Base-by-base conservation (phyloP, 1,140 invertebrate genomes). In the Rhizoglyphus robini region DNA sequence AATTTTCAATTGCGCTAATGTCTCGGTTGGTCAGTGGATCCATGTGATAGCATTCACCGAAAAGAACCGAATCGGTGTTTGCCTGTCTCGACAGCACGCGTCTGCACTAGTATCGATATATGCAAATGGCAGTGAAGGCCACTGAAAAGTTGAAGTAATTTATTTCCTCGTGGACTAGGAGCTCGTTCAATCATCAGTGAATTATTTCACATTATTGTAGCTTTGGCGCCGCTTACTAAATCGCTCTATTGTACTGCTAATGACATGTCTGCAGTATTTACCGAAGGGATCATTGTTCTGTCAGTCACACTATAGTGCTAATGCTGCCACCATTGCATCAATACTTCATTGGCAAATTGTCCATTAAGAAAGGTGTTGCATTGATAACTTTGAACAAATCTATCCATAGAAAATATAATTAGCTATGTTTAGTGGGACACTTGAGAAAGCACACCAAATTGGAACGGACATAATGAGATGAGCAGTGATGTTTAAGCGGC, bases 231-330 rank as follows among this genome's bases (percentile, higher is more conserved):
- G n/a, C n/a, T n/a, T n/a, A n/a, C n/a, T n/a, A n/a, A n/a, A n/a
- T n/a, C n/a, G n/a, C 23, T 20, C 51, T 15, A 32, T 25, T 54
- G 51, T 25, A 32, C 51, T 11, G 51, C 20, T 54, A 54, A 54
- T 54, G 51, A 54, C 51, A n/a, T n/a, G n/a, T n/a, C n/a, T n/a
- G n/a, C n/a, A 54, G 51, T 54, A 54, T 11, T 54, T 54, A 54
- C 51, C 51, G 23, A 54, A 20, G 20, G 51, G 36, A 11, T 11
- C 36, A 41, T 11, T 41, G 36, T 41, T 41, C 36, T 8, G n/a
- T n/a, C n/a, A n/a, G n/a, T n/a, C n/a, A 23, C 41, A 46, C 15
- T 54, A n/a, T n/a, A n/a, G n/a, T n/a, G 31, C 51, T 54, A 27
- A 54, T 54, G 31, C 20, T 54, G 8, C 15, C 41, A 46, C 41